These are phyloP conservation scores for Salvelinus alpinus DNA, from an alignment of 2,113 vertebrate species.

Conservation along the genomic window DNA sequence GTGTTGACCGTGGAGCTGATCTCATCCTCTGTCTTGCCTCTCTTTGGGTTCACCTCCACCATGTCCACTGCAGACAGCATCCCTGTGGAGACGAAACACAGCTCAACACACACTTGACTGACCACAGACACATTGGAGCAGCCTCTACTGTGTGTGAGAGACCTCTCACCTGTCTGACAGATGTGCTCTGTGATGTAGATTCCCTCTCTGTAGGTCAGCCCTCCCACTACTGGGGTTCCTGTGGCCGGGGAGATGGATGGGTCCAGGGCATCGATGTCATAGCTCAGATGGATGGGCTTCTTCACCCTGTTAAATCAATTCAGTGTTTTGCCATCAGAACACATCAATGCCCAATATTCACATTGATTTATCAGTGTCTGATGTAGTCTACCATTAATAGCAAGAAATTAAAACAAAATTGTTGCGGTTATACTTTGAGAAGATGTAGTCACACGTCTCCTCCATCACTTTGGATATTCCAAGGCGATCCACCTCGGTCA, in stretches of 20 bases:
- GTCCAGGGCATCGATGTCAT: slow-evolving; percentile 77
- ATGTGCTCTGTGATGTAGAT: slow-evolving; percentile 72
- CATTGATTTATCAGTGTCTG: too few relatives aligned
- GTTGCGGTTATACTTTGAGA: slow-evolving; percentile 48
- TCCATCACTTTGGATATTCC: slow-evolving; percentile 76
- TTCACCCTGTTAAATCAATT: slow-evolving; percentile 53
- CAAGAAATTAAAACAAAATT: not conserved
- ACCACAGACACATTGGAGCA: not conserved
- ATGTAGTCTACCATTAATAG: too few relatives aligned
- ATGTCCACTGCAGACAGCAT: slow-evolving; percentile 74
- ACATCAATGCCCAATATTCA: not conserved
- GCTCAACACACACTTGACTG: not conserved
- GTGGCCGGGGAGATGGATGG: slow-evolving; percentile 74
- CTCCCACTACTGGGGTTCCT: slow-evolving; percentile 73
- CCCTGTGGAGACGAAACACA: slow-evolving; percentile 40
- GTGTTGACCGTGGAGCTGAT: slow-evolving; percentile 58
- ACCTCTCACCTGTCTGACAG: slow-evolving; percentile 67
- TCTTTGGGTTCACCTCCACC: slow-evolving; percentile 75
- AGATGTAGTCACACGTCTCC: slow-evolving; percentile 72
- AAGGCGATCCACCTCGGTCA: slow-evolving; percentile 70
- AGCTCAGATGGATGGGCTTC: slow-evolving; percentile 78
- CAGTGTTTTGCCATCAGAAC: not conserved
- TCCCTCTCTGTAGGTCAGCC: slow-evolving; percentile 76
- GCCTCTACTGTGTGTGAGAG: not conserved
- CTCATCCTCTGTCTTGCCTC: slow-evolving; percentile 47